These are phyloP conservation scores for Thripadectes ignobilis DNA, from an alignment of 2,797 vertebrate genomes.

Conservation along the genomic window DNA sequence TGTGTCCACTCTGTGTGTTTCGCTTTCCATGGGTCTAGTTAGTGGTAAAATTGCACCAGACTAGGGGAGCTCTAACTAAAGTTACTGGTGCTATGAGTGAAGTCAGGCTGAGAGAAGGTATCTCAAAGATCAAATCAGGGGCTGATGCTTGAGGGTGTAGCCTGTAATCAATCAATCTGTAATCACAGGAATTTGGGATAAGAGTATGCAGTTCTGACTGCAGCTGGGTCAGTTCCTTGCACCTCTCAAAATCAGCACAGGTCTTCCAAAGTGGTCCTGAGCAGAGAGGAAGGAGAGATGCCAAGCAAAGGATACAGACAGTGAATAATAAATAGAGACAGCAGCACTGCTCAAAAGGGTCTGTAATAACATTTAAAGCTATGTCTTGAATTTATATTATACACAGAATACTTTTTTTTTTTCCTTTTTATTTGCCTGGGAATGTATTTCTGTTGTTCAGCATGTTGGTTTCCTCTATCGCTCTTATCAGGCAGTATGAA, in stretches of 20 bases:
- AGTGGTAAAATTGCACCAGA: neutral
- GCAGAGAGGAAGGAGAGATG: neutral
- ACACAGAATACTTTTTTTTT: neutral
- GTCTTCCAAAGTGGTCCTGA: neutral
- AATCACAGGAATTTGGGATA: neutral
- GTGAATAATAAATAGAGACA: neutral
- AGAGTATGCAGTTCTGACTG: neutral
- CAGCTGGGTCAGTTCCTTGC: neutral
- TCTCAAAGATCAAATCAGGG: neutral
- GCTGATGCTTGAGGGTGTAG: neutral
- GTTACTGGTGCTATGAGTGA: neutral
- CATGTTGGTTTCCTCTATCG: neutral
- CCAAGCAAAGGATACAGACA: neutral
- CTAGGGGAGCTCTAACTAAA: neutral
- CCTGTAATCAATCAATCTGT: neutral
- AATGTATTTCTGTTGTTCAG: neutral
- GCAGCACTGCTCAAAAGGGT: neutral
- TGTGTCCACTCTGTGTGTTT: neutral
- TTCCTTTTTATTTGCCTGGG: neutral
- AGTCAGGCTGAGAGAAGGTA: neutral
- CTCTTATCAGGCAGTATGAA: neutral
- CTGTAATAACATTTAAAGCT: neutral
- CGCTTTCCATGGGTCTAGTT: neutral
- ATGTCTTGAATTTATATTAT: neutral
- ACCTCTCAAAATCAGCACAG: neutral